phyloP scores from a whole-genome alignment of 2,113 vertebrate genomes.

The Poeciliopsis retropinna region DNA sequence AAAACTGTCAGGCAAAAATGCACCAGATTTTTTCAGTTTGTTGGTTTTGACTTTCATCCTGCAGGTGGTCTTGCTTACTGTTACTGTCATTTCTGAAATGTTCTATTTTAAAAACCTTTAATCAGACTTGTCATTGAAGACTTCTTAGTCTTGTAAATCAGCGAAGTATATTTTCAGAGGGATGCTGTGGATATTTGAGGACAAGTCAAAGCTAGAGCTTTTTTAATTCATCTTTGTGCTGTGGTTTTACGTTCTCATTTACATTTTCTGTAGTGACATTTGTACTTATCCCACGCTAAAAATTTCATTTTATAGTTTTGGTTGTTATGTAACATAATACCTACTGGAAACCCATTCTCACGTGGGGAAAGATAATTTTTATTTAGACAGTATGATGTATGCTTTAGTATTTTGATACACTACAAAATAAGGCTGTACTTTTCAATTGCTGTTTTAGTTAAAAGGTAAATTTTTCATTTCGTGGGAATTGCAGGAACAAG shows the following conservation, averaged over 20 bases:
- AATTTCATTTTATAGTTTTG: neutral
- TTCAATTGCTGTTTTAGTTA: neutral
- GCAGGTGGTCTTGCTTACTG: conserved; percentile 54
- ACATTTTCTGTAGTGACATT: neutral
- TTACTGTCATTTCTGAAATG: conserved; percentile 17
- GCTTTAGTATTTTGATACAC: neutral
- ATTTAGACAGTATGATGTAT: neutral
- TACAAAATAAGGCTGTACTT: neutral
- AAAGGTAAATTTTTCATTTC: neutral
- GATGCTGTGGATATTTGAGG: too few species aligned
- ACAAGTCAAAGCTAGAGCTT: too few species aligned
- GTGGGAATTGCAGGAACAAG: too few species aligned
- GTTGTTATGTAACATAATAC: neutral
- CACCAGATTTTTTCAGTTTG: conserved; percentile 16
- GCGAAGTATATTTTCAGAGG: too few species aligned
- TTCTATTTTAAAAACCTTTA: conserved; percentile 11
- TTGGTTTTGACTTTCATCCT: conserved; percentile 19
- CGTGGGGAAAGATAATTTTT: neutral
- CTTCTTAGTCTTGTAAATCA: neutral
- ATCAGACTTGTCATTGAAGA: neutral
- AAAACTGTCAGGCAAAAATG: conserved; percentile 30
- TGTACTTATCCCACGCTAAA: neutral
- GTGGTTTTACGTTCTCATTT: neutral
- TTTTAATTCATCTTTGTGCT: too few species aligned
- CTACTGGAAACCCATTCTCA: neutral